Percentiles rank a stretch among this genome's conserved stretches.
Evolutionary conservation across 2,888 invertebrate species (phyloP).

Genomic region (Cantharis rustica): DNA sequence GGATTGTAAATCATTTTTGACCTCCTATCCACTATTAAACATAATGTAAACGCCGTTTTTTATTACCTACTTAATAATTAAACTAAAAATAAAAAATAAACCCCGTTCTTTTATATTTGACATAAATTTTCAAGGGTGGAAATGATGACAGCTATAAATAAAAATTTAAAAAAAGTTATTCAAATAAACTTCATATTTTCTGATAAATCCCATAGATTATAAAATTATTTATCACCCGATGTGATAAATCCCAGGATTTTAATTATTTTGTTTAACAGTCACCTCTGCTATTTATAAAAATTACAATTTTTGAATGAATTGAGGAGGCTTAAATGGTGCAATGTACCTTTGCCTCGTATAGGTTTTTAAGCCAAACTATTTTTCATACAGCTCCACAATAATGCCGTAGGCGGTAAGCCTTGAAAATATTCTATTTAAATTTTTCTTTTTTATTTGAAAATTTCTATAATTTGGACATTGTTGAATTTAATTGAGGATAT

Average conservation of each 20-base stretch:
- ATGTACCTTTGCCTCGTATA: not conserved
- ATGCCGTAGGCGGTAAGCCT: not conserved
- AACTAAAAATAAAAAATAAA: conserved; percentile 5
- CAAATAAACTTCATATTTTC: not conserved
- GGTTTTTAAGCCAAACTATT: not conserved
- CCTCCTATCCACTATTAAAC: not conserved
- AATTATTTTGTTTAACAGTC: not conserved
- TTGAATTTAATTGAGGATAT: not conserved
- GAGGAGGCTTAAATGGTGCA: not conserved
- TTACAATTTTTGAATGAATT: not conserved
- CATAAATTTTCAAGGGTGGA: conserved; percentile 8
- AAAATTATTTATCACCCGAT: not conserved
- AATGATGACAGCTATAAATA: conserved; percentile 2
- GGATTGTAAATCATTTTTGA: not conserved
- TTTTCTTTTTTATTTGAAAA: not conserved
- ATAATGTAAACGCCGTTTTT: not conserved
- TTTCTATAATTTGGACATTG: not conserved
- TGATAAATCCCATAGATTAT: not conserved
- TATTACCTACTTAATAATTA: not conserved
- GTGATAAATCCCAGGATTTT: not conserved
- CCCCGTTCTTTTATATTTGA: conserved; percentile 11
- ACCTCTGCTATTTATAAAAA: not conserved
- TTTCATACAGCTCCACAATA: not conserved
- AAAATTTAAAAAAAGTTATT: not conserved
- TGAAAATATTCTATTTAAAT: not conserved